These are phyloP conservation scores for Folsomia manolachei DNA, from an alignment of 2,888 invertebrate genomes.

Conservation along the genomic window DNA sequence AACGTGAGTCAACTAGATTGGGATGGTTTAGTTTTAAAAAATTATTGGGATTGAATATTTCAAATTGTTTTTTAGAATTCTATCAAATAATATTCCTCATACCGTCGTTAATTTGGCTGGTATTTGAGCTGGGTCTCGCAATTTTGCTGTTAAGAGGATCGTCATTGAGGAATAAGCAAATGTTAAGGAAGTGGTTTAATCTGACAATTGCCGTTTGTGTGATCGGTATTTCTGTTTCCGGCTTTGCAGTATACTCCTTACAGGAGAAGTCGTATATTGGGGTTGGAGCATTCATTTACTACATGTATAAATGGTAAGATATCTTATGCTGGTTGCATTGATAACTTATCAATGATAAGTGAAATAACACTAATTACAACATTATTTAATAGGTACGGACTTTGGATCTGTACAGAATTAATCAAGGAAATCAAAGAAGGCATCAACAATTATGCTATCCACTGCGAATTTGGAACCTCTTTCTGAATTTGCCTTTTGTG, in stretches of 20 bases:
- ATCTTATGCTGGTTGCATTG: background rate
- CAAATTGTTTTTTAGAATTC: too few relatives aligned
- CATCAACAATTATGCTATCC: constrained; percentile 37
- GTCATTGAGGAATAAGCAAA: constrained; percentile 25
- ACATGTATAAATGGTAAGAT: constrained; percentile 40
- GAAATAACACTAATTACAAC: too few relatives aligned
- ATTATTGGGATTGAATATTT: too few relatives aligned
- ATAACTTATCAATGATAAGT: background rate
- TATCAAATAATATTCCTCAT: constrained; percentile 38
- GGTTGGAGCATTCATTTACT: constrained; percentile 31
- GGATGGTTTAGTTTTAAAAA: too few relatives aligned
- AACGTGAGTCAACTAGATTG: constrained; percentile 20
- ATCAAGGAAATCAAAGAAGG: constrained; percentile 41
- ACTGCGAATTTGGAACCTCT: constrained; percentile 39
- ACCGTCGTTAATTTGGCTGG: constrained; percentile 30
- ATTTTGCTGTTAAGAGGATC: constrained; percentile 37
- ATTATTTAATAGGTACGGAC: constrained; percentile 27
- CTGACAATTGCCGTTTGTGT: constrained; percentile 32
- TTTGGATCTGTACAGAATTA: constrained; percentile 43
- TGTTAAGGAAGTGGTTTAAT: constrained; percentile 40
- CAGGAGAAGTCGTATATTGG: constrained; percentile 28
- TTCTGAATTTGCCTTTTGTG: background rate
- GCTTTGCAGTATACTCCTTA: constrained; percentile 23
- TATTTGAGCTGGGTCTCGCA: constrained; percentile 39
- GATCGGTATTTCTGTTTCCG: constrained; percentile 31